A percentile compares a stretch with the other conserved stretches of the same genome.
Evolutionary conservation across 2,888 invertebrate species (phyloP).

Genomic region (Meghimatium bilineatum): DNA sequence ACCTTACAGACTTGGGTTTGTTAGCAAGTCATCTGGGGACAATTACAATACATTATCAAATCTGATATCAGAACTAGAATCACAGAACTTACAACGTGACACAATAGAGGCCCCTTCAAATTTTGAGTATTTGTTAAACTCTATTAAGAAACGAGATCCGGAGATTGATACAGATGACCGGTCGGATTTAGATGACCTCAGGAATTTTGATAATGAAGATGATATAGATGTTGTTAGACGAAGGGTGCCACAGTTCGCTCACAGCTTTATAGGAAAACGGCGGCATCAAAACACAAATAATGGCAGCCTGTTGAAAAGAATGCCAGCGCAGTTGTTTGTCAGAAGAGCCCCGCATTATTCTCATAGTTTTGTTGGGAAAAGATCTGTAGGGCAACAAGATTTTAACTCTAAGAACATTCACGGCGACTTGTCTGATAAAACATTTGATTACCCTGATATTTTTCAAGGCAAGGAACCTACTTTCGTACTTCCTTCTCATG

Average conservation of each 20-base stretch:
- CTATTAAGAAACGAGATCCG: slow-evolving; percentile 37
- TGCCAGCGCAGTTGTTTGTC: background rate
- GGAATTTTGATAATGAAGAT: background rate
- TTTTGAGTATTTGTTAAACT: slow-evolving; percentile 24
- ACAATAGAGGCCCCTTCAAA: background rate
- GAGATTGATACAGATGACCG: background rate
- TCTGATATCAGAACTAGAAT: background rate
- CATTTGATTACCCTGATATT: background rate
- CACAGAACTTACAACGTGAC: background rate
- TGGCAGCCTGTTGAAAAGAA: background rate
- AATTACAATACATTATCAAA: background rate
- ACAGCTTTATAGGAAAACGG: slow-evolving; percentile 17
- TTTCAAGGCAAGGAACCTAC: background rate
- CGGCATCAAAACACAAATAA: background rate
- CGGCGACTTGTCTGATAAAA: background rate
- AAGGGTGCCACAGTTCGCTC: background rate
- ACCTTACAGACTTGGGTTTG: background rate
- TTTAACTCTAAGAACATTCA: background rate
- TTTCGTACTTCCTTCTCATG: background rate
- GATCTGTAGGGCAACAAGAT: background rate
- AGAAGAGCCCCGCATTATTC: slow-evolving; percentile 23
- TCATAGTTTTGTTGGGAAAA: slow-evolving; percentile 50
- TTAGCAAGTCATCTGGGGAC: background rate
- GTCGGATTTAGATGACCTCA: background rate
- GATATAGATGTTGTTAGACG: background rate